A percentile compares a stretch with the other conserved stretches of the same genome.
Conservation (phyloP, 2,888 invertebrate species). For the Spodoptera exigua region DNA sequence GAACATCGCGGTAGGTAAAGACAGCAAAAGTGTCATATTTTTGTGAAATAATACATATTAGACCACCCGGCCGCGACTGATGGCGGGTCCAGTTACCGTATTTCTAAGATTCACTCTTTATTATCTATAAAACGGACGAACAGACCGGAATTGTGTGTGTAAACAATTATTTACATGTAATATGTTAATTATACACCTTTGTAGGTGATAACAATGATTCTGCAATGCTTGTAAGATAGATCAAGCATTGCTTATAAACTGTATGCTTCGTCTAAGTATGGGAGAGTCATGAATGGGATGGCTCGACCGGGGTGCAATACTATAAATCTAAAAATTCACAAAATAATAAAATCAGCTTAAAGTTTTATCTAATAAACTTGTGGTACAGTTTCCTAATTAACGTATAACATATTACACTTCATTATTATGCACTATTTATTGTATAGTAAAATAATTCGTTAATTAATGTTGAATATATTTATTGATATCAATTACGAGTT, state of each 20-base stretch:
- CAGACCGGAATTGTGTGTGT: slow-evolving; percentile 33
- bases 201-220: slow-evolving; percentile 20
- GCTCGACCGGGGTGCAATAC: too few species aligned
- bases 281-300: too few species aligned
- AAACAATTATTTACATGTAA: slow-evolving; percentile 44
- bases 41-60: slow-evolving; percentile 31
- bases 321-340: too few species aligned
- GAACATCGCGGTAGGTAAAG: slow-evolving; percentile 45
- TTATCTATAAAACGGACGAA: slow-evolving; percentile 53
- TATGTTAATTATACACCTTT: slow-evolving; percentile 21
- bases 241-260: too few species aligned
- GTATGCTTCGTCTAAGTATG: too few species aligned
- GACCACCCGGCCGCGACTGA: slow-evolving; percentile 49
- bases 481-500: slow-evolving; percentile 4
- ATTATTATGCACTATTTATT: too few species aligned
- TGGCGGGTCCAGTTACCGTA: slow-evolving; percentile 48
- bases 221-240: neutral
- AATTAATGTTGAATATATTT: too few species aligned
- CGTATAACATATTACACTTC: too few species aligned
- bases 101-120: slow-evolving; percentile 51
- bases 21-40: slow-evolving; percentile 20
- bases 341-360: too few species aligned
- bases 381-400: too few species aligned
- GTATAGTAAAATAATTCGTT: too few species aligned
- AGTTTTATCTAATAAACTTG: too few species aligned